Evolutionary conservation across 37 sponge, comb jelly and placozoan species (phyloP), one percentile per base, ranked within the genome.

Genomic region (Geodia barretti): DNA sequence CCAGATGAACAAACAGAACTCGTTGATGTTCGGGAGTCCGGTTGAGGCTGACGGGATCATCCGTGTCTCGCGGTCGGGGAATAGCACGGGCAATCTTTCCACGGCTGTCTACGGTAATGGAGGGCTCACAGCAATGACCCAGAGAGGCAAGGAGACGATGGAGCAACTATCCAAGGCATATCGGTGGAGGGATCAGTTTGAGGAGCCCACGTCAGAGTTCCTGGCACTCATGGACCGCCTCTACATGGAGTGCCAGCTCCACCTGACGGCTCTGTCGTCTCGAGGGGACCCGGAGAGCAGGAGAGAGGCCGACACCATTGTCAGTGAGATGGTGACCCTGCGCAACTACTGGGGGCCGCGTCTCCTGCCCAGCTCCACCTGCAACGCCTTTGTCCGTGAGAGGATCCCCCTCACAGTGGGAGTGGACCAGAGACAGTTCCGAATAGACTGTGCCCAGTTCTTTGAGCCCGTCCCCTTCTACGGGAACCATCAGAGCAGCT

Each of bases 391-490:
- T 58, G 89, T 83, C 0, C 65, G 89, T 0, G 89, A 88, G 69
- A 62, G 84, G 61, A 88, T 88, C 37, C 71, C 64, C 1, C 64
- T 83, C 24, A 73, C 64, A 2, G 69, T 82, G 0, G 77, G 74
- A 0, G 63, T 31, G 8, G 75, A 39, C 68, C n/a, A 73, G 58
- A 39, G 74, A 72, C 73, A 83, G 17, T 88, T 72, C 32, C 70
- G 89, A 79, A 78, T 88, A 62, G 89, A 88, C 68, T 83, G 89
- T 65, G 89, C 89, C n/a, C 89, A 88, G 74, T 88, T 83, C 74
- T 88, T 88, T 68, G 89, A 88, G 65, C 89, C 89, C 0, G 89
- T 88, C 40, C 89, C 89, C 1, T 88, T 83, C 75, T 83, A 88
- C 41, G 84, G 73, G 0, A 36, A 67, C 2, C 21, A 32, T 5